Evolutionary conservation across 2,113 vertebrate species (phyloP).

Genomic region (Carassius carassius): DNA sequence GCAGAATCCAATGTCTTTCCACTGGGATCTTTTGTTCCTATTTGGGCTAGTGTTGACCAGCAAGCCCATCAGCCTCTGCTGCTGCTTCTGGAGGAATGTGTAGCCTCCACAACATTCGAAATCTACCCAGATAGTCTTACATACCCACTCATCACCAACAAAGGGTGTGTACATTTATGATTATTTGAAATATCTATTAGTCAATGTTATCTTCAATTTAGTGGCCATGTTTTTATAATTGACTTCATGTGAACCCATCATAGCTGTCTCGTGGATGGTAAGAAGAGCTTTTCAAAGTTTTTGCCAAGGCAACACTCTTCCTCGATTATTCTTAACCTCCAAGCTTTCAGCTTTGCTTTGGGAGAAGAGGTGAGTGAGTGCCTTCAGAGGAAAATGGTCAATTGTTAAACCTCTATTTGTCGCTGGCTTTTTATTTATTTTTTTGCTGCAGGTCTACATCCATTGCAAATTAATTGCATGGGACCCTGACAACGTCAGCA

Average conservation of each 20-base stretch:
- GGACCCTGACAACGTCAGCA: conserved; percentile 67
- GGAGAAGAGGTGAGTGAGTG: conserved; percentile 59
- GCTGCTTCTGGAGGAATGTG: conserved; percentile 77
- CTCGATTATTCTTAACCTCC: conserved; percentile 68
- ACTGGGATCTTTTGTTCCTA: conserved; percentile 74
- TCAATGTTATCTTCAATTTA: not conserved
- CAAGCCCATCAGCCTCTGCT: conserved; percentile 73
- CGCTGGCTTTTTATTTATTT: too few relatives aligned
- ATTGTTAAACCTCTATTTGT: not conserved
- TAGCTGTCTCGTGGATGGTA: conserved; percentile 77
- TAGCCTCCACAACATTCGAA: conserved; percentile 63
- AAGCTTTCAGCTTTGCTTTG: conserved; percentile 70
- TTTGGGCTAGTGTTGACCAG: conserved; percentile 73
- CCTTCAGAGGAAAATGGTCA: not conserved
- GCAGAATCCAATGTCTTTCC: conserved; percentile 64
- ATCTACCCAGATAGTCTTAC: conserved; percentile 48
- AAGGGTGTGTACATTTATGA: conserved; percentile 67
- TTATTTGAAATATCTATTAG: not conserved
- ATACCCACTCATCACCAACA: conserved; percentile 74
- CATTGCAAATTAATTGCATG: conserved; percentile 74
- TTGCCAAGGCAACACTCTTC: conserved; percentile 67
- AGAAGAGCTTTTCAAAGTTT: conserved; percentile 66
- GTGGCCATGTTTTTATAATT: not conserved
- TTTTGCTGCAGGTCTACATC: conserved; percentile 71
- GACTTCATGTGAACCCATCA: not conserved